Conservation (phyloP, 2,888 invertebrate genomes). For the Schrankia costaestrigalis region DNA sequence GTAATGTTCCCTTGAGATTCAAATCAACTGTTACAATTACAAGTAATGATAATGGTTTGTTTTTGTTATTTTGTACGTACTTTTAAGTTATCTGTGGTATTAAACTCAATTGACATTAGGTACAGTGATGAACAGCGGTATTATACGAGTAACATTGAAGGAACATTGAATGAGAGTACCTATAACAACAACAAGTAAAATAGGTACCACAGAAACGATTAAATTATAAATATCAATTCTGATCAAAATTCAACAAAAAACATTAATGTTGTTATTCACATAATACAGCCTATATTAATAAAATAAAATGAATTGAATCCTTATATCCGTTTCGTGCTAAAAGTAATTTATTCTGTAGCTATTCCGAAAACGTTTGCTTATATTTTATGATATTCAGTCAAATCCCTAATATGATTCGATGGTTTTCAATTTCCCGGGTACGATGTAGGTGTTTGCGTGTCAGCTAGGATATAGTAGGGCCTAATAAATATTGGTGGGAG, state of each 20-base stretch:
- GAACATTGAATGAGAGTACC: too few relatives aligned
- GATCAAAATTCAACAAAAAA: neutral
- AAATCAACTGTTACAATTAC: too few relatives aligned
- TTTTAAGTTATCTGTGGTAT: too few relatives aligned
- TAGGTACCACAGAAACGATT: too few relatives aligned
- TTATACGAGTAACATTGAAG: too few relatives aligned
- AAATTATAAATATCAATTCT: too few relatives aligned
- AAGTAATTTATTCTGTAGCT: slow-evolving; percentile 53
- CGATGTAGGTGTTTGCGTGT: slow-evolving; percentile 28
- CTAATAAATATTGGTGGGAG: slow-evolving; percentile 29
- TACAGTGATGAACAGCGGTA: too few relatives aligned
- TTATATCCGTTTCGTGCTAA: slow-evolving; percentile 44
- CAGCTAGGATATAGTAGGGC: slow-evolving; percentile 13
- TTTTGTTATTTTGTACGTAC: too few relatives aligned
- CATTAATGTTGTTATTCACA: slow-evolving; percentile 5
- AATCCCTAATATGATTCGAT: slow-evolving; percentile 58
- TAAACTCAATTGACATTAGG: too few relatives aligned
- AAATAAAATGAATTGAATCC: slow-evolving; percentile 47
- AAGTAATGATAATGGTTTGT: too few relatives aligned
- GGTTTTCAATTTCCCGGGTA: slow-evolving; percentile 64
- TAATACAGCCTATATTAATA: slow-evolving; percentile 36
- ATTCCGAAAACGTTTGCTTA: slow-evolving; percentile 45
- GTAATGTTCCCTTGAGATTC: too few relatives aligned
- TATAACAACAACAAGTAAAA: too few relatives aligned
- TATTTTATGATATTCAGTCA: slow-evolving; percentile 58